phyloP scores from a whole-genome alignment of 2,888 invertebrate species.

The Brachyptera risi region DNA sequence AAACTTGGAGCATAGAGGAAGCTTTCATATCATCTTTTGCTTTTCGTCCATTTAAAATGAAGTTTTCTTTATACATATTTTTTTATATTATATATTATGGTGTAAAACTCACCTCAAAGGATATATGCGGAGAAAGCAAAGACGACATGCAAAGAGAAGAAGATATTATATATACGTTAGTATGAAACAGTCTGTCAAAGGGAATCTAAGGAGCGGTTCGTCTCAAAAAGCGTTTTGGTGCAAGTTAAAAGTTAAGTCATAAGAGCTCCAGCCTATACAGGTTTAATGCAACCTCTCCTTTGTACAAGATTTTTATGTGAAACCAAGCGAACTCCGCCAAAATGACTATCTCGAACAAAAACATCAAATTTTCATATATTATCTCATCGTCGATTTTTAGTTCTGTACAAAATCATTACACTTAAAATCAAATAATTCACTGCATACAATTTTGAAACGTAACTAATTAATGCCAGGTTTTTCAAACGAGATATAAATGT shows the following conservation, averaged over 20 bases:
- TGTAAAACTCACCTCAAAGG: constrained; percentile 30
- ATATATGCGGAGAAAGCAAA: constrained; percentile 23
- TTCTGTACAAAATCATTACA: too few species aligned
- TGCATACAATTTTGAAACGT: too few species aligned
- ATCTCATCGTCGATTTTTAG: background rate
- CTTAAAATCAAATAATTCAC: too few species aligned
- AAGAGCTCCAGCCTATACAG: constrained; percentile 10
- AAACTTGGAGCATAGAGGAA: too few species aligned
- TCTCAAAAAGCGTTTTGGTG: constrained; percentile 24
- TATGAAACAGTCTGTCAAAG: constrained; percentile 23
- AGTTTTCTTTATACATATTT: constrained; percentile 28
- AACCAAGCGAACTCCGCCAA: background rate
- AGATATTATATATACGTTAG: constrained; percentile 15
- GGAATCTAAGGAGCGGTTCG: constrained; percentile 24
- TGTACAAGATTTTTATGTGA: constrained; percentile 17
- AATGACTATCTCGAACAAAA: background rate
- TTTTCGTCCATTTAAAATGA: constrained; percentile 22
- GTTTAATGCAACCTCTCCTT: constrained; percentile 25
- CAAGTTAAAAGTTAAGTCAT: constrained; percentile 29
- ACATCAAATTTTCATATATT: constrained; percentile 2
- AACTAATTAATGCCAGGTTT: background rate
- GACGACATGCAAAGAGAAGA: constrained; percentile 26
- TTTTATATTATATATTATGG: constrained; percentile 27
- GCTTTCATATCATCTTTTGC: constrained; percentile 9
- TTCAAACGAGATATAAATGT: background rate